phyloP scores from a whole-genome alignment of 2,113 vertebrate genomes.

The Hystrix brachyura region DNA sequence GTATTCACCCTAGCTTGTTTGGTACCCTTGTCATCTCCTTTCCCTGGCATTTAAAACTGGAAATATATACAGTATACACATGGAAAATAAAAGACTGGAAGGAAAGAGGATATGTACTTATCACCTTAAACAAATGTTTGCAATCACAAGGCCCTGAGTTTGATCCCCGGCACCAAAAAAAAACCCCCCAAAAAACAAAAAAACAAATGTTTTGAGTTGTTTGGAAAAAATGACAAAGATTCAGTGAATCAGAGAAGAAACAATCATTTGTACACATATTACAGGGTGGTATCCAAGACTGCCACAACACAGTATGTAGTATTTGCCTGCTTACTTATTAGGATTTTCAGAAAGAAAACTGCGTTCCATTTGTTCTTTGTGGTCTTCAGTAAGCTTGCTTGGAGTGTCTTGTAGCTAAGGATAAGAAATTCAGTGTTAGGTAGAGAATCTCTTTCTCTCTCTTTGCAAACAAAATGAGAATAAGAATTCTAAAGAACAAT shows the following conservation, averaged over 20 bases:
- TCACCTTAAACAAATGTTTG: not conserved
- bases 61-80: not conserved
- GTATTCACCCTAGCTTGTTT: not conserved
- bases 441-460: not conserved
- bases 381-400: constrained; percentile 85
- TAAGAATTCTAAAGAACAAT: constrained; percentile 55
- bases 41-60: not conserved
- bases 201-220: constrained; percentile 26
- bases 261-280: constrained; percentile 54
- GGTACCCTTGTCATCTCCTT: not conserved
- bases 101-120: not conserved
- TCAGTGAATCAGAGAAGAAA: constrained; percentile 55
- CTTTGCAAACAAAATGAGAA: constrained; percentile 56
- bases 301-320: not conserved
- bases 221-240: constrained; percentile 52
- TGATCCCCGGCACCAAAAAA: too few species aligned
- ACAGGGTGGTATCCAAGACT: constrained; percentile 19
- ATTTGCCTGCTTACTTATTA: constrained; percentile 86
- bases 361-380: constrained; percentile 81
- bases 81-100: not conserved
- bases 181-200: not conserved
- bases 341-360: constrained; percentile 81
- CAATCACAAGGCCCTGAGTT: too few species aligned
- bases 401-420: constrained; percentile 89
- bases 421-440: constrained; percentile 67